phyloP scores from a whole-genome alignment of 64 coral and sea anemone genomes.

The Stichodactyla mertensii region DNA sequence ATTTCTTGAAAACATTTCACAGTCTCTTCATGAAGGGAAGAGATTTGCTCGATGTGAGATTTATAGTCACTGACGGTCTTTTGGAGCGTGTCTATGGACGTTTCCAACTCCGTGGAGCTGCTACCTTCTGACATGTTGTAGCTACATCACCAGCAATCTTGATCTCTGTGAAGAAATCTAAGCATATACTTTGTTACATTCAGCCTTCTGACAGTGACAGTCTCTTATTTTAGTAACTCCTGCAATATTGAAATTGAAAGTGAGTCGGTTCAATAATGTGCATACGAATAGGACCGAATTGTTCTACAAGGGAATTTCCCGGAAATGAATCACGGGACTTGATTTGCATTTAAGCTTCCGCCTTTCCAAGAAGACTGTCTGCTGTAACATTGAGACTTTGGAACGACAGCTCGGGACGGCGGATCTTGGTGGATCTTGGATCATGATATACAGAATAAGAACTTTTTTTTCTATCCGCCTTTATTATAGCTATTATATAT shows the following conservation, averaged over 20 bases:
- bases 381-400: not conserved
- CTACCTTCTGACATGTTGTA: not conserved
- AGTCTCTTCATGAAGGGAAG: slow-evolving; percentile 8
- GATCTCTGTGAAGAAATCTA: not conserved
- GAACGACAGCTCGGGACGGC: not conserved
- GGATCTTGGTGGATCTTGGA: slow-evolving; percentile 2
- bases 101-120: not conserved
- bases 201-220: no score
- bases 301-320: slow-evolving; percentile 3
- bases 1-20: slow-evolving; percentile 25
- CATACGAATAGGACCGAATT: not conserved
- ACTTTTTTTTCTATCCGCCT: no score
- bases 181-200: not conserved
- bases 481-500: no score
- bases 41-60: slow-evolving; percentile 17
- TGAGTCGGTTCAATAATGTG: not conserved
- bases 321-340: not conserved
- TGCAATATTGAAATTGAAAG: not conserved
- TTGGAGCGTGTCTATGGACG: not conserved
- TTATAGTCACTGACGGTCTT: slow-evolving; percentile 2
- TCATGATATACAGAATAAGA: not conserved
- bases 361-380: slow-evolving; percentile 6
- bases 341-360: not conserved
- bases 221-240: not conserved
- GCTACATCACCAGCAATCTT: not conserved